Base-by-base conservation (phyloP, 2,888 invertebrate genomes). In the Thymelicus lineola region DNA sequence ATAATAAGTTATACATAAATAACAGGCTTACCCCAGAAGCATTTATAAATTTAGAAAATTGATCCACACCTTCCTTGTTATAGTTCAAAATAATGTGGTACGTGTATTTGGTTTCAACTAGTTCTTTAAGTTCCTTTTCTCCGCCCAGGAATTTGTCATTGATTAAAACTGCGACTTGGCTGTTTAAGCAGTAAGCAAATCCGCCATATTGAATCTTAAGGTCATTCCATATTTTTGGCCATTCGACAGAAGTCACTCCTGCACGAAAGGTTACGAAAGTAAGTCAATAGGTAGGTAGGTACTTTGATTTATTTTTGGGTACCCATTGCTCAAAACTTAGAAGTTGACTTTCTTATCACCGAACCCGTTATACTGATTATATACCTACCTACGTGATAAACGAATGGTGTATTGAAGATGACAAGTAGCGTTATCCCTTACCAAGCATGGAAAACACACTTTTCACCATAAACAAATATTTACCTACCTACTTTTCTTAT, bases 121-220 rank as follows among this genome's bases (percentile, higher is more conserved):
- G 83, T 15, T 87, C 80, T 57, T 87, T 82, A 28, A 96, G 81
- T 68, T 94, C 94, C 0, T 85, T 79, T 63, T 94, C 93, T 57
- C 94, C 94, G 0, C 95, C 95, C 42, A 95, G 79, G 72, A 93
- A 92, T 66, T 88, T 80, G 9, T 88, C 90, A 73, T 95, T 88
- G 1, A 88, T 74, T 72, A 95, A 87, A 0, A 95, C 89, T 6
- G 90, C 94, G 0, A 95, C 94, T 60, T 87, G 85, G 50, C 87
- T 88, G 45, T 80, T 75, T 28, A 94, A 76, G 12, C 89, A 87
- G 87, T 93, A 95, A 7, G 93, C 82, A 61, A 86, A 74, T 0
- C 90, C 90, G 9, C 95, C 95, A 71, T 88, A 88, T 75, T 84
- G 84, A 36, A 86, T 55, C 77, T 90, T 91, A 28, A 93, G 77